These are phyloP conservation scores for Lasioglossum vierecki DNA, from an alignment of 2,888 invertebrate species.

Conservation along the genomic window DNA sequence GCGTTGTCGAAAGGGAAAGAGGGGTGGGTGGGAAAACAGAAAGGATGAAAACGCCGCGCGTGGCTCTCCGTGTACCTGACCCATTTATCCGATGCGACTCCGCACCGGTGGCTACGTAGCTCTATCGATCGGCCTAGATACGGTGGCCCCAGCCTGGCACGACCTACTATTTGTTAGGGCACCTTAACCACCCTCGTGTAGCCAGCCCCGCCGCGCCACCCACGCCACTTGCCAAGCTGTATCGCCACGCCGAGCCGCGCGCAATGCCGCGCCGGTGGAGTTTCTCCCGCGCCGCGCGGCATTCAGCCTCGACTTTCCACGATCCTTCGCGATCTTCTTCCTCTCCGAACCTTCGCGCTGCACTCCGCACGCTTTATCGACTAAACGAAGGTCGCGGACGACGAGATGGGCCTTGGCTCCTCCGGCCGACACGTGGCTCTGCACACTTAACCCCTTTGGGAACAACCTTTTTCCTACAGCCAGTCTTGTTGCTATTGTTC, in stretches of 20 bases:
- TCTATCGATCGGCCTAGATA: slow-evolving; percentile 84
- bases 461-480: neutral
- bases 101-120: slow-evolving; percentile 77
- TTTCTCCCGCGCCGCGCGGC: neutral
- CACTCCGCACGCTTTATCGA: slow-evolving; percentile 4
- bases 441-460: slow-evolving; percentile 3
- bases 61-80: slow-evolving; percentile 78
- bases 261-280: neutral
- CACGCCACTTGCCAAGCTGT: slow-evolving; percentile 5
- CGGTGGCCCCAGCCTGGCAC: slow-evolving; percentile 74
- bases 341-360: slow-evolving; percentile 7
- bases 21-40: slow-evolving; percentile 42
- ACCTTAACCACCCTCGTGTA: slow-evolving; percentile 63
- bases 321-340: neutral
- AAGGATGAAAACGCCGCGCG: slow-evolving; percentile 62
- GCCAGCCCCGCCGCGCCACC: slow-evolving; percentile 1
- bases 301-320: slow-evolving; percentile 16
- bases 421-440: slow-evolving; percentile 2
- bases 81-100: slow-evolving; percentile 77
- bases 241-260: neutral
- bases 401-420: neutral
- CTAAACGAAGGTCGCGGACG: slow-evolving; percentile 31
- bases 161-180: slow-evolving; percentile 70
- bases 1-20: neutral
- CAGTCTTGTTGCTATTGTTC: neutral